phyloP scores from a whole-genome alignment of 2,113 vertebrate species.

The Syngnathus floridae region DNA sequence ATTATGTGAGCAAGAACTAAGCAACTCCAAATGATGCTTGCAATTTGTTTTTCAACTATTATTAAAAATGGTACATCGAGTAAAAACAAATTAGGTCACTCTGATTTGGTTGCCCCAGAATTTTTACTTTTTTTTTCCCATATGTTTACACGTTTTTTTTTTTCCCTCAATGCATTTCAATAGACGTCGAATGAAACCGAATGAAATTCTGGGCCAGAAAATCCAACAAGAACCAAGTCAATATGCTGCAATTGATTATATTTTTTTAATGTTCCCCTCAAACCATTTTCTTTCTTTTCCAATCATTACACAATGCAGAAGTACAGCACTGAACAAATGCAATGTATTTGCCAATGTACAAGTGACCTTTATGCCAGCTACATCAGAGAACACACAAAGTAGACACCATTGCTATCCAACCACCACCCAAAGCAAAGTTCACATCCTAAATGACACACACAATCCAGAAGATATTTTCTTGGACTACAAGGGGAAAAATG shows the following conservation, averaged over 20 bases:
- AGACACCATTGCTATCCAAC: constrained; percentile 18
- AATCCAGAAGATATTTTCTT: constrained; percentile 29
- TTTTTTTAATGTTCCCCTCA: background rate
- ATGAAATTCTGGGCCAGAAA: background rate
- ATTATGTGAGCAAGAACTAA: background rate
- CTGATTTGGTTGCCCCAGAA: too few species aligned
- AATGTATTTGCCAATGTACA: constrained; percentile 2
- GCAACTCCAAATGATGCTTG: background rate
- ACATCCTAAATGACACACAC: constrained; percentile 21
- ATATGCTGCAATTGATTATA: background rate
- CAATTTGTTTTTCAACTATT: background rate
- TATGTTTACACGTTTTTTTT: too few species aligned
- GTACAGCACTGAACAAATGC: constrained; percentile 10
- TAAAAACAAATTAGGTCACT: background rate
- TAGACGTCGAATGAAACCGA: background rate
- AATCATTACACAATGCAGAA: constrained; percentile 12
- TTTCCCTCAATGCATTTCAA: too few species aligned
- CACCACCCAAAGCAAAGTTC: constrained; percentile 50
- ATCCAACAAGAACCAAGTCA: background rate
- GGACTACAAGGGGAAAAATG: background rate
- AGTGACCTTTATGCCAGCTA: constrained; percentile 21
- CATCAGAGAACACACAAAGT: constrained; percentile 7
- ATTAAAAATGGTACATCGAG: background rate
- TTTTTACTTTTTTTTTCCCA: too few species aligned
- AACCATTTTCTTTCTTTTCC: background rate